Evolutionary conservation across 1,140 invertebrate species (phyloP), one percentile per base, ranked within the genome.

Genomic region (Octopus sinensis): DNA sequence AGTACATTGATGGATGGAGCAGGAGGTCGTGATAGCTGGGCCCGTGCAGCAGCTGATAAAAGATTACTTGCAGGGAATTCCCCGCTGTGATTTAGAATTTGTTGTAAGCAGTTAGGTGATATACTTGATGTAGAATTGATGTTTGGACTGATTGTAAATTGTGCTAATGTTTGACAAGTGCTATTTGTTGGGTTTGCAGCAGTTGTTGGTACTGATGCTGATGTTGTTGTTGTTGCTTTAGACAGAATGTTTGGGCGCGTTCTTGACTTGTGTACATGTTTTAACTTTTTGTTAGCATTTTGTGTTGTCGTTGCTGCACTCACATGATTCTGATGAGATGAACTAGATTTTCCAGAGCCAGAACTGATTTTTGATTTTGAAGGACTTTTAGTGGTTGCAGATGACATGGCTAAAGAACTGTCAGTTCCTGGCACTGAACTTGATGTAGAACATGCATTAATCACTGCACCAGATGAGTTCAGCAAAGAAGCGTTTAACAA

Each of bases 31-130:
- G 82, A 81, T 53, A 87, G 79, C 80, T 88, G 87, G 17, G 86
- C 85, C 75, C 85, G 84, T 12, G 88, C 88, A 43, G 88, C 88
- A 5, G 88, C 87, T 5, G 88, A 86, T 54, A 89, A 80, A 30
- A 89, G 80, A 80, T 82, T 87, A 79, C 88, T 89, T 30, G 88
- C 88, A 51, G 88, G 88, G 80, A 88, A 88, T 54, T 88, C 83
- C 80, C 85, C 71, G 88, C 89, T 82, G 56, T 81, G 82, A 56
- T 75, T 80, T n/a, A 84, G 68, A 53, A 85, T 78, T 76, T 85
- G 83, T 71, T 85, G 84, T 71, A 86, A 9, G 43, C 43, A 77
- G 52, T 53, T 77, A 13, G 76, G 7, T 43, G 43, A 43, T 30
- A 77, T 13, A 53, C 52, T 43, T 77, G n/a, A 17, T 52, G 52